phyloP scores from a whole-genome alignment of 2,888 invertebrate genomes.

The Arge pagana region DNA sequence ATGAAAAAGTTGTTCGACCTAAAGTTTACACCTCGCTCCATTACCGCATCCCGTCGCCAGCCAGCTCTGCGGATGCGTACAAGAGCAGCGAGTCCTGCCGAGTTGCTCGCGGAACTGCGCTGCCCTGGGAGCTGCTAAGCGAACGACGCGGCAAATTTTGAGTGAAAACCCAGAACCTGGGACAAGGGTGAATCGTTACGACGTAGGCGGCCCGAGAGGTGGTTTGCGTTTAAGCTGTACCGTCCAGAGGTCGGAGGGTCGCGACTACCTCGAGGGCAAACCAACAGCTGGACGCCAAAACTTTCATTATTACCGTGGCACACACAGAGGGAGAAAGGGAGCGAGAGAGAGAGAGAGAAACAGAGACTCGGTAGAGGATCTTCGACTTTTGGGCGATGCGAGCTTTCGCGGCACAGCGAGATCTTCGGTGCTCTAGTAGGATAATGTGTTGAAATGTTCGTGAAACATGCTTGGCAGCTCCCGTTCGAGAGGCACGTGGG shows the following conservation, averaged over 20 bases:
- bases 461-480: slow-evolving; percentile 43
- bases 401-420: slow-evolving; percentile 2
- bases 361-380: neutral
- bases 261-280: slow-evolving; percentile 26
- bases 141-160: slow-evolving; percentile 36
- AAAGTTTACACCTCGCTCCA: too few relatives aligned
- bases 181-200: slow-evolving; percentile 35
- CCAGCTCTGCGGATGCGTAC: too few relatives aligned
- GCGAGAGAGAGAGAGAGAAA: neutral
- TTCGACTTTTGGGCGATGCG: slow-evolving; percentile 21
- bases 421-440: neutral
- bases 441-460: slow-evolving; percentile 22
- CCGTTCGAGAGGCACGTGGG: slow-evolving; percentile 39
- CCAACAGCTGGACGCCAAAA: slow-evolving; percentile 17
- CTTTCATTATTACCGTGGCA: neutral
- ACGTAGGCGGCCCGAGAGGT: slow-evolving; percentile 37
- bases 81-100: too few relatives aligned
- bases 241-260: slow-evolving; percentile 26
- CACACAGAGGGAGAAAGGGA: neutral
- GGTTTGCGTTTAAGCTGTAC: slow-evolving; percentile 35
- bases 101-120: neutral
- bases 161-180: slow-evolving; percentile 31
- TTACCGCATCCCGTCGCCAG: too few relatives aligned
- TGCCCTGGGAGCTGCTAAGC: slow-evolving; percentile 38
- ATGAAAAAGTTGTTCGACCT: too few relatives aligned